These are phyloP conservation scores for Boulengeromyrus knoepffleri DNA, from an alignment of 2,113 vertebrate genomes.

Conservation along the genomic window DNA sequence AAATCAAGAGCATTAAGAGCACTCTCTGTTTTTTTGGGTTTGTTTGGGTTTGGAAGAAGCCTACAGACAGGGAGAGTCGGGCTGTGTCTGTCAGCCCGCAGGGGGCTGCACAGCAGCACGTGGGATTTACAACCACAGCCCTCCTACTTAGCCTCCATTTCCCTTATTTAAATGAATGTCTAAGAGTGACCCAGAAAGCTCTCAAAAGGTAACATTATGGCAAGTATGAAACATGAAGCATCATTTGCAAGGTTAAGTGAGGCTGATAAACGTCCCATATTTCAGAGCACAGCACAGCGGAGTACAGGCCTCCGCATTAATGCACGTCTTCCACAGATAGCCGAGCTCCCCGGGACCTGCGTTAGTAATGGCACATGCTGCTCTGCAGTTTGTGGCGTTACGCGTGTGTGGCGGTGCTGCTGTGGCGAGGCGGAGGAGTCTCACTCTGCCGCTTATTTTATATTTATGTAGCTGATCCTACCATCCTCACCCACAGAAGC, in stretches of 20 bases:
- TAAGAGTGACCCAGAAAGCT: not conserved
- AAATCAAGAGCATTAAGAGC: not conserved
- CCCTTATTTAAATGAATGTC: not conserved
- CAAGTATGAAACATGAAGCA: not conserved
- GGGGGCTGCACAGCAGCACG: not conserved
- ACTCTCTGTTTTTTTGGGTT: not conserved
- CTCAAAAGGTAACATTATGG: not conserved
- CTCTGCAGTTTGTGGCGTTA: not conserved
- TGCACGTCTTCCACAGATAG: not conserved
- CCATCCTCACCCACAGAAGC: not conserved
- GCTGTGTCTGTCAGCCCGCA: not conserved
- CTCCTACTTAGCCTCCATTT: not conserved
- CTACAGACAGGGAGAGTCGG: not conserved
- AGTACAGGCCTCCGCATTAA: not conserved
- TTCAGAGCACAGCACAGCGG: not conserved
- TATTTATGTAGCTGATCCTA: not conserved
- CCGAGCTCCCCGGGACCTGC: not conserved
- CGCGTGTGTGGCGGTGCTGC: not conserved
- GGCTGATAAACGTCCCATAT: not conserved
- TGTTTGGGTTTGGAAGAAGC: not conserved
- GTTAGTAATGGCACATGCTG: not conserved
- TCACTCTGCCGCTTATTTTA: not conserved
- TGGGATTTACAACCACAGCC: not conserved
- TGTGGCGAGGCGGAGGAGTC: not conserved
- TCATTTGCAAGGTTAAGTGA: constrained; percentile 5